phyloP scores from a whole-genome alignment of 2,113 vertebrate genomes.

The Phalacrocorax brasilianus region DNA sequence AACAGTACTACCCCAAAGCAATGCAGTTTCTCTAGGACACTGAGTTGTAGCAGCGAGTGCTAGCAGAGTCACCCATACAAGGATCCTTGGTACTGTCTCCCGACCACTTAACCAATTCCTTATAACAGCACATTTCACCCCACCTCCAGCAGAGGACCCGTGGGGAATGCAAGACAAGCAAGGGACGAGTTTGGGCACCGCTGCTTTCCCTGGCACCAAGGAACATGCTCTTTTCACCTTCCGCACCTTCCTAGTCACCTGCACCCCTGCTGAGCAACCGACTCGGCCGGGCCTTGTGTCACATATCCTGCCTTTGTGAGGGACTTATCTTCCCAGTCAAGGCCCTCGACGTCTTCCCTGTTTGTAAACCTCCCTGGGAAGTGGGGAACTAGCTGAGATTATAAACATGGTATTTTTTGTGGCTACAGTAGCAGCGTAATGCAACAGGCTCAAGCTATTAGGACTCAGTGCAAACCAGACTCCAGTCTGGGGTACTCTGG shows the following conservation, averaged over 20 bases:
- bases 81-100: background rate
- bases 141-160: background rate
- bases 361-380: background rate
- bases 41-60: background rate
- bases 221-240: background rate
- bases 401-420: background rate
- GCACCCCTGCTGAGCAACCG: background rate
- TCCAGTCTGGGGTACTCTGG: background rate
- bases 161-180: background rate
- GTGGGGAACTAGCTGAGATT: background rate
- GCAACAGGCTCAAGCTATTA: too few relatives aligned
- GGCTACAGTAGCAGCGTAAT: too few relatives aligned
- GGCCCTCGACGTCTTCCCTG: background rate
- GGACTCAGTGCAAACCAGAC: too few relatives aligned
- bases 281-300: background rate
- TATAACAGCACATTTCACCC: background rate
- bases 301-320: background rate
- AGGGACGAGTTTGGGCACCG: accelerated
- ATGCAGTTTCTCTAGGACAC: background rate
- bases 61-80: accelerated
- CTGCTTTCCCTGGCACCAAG: background rate
- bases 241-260: background rate
- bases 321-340: background rate
- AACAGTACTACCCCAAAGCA: background rate
- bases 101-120: background rate